phyloP scores from a whole-genome alignment of 1,140 invertebrate genomes.

The Anadara kagoshimensis region DNA sequence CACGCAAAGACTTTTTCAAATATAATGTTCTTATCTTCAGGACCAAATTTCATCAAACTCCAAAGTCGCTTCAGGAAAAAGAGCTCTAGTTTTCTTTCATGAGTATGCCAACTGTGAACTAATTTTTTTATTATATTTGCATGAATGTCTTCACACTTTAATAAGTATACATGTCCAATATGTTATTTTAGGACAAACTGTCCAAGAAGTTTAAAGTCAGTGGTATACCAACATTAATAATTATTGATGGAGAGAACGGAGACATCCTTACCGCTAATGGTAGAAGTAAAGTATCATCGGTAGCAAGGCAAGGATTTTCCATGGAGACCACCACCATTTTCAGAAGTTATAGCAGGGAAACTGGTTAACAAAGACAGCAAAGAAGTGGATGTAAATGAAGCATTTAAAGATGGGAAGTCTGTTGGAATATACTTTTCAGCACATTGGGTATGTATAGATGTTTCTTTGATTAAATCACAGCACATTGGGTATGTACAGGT shows the following conservation, averaged over 20 bases:
- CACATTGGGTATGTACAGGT: too few species aligned
- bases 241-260: constrained; percentile 77
- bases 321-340: not conserved
- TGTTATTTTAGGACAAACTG: constrained; percentile 77
- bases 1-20: too few species aligned
- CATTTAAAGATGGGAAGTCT: not conserved
- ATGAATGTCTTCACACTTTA: too few species aligned
- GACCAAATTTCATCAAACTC: too few species aligned
- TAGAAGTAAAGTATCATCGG: constrained; percentile 80
- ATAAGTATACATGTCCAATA: too few species aligned
- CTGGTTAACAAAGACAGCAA: not conserved
- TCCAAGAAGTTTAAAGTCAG: constrained; percentile 83
- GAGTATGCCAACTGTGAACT: too few species aligned
- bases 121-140: too few species aligned
- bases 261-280: constrained; percentile 79
- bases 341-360: not conserved
- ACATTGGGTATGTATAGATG: too few species aligned
- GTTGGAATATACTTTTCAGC: not conserved
- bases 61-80: too few species aligned
- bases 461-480: too few species aligned
- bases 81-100: too few species aligned
- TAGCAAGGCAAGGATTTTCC: constrained; percentile 53
- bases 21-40: too few species aligned
- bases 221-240: constrained; percentile 79
- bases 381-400: not conserved